Percentiles rank a stretch among this genome's conserved stretches.
These are phyloP conservation scores for Pentalonia nigronervosa DNA, from an alignment of 1,140 invertebrate species.

Conservation along the genomic window DNA sequence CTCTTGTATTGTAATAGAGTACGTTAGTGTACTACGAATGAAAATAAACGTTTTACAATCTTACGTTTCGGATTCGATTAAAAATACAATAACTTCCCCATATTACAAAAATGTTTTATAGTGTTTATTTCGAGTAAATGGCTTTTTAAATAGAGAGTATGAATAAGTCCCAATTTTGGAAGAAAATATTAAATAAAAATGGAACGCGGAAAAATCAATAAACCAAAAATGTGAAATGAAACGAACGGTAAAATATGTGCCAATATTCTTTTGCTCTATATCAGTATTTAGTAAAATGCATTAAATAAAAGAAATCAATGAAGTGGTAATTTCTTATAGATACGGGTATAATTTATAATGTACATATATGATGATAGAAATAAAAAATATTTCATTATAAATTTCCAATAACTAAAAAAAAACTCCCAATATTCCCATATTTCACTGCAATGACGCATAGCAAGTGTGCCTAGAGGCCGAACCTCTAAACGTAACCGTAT, in stretches of 20 bases:
- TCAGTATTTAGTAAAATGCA: not conserved
- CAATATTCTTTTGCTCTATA: not conserved
- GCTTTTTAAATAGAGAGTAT: not conserved
- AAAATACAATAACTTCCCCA: not conserved
- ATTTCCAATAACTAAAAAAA: not conserved
- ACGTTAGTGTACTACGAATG: not conserved
- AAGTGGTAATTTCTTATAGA: not conserved
- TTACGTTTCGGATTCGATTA: not conserved
- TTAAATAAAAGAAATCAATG: not conserved
- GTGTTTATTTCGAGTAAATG: not conserved
- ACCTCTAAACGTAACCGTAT: not conserved
- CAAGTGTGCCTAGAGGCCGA: not conserved
- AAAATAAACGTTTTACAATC: not conserved
- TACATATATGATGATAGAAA: not conserved
- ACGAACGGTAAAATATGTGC: not conserved
- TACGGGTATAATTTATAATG: not conserved
- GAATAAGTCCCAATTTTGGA: not conserved
- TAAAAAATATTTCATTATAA: not conserved
- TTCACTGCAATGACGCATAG: not conserved
- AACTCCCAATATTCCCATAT: not conserved
- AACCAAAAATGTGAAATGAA: not conserved
- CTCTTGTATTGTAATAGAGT: not conserved
- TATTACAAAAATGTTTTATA: not conserved
- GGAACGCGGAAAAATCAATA: not conserved
- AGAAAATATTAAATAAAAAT: not conserved